These are phyloP conservation scores for Drosophila paranaensis DNA, from an alignment of 2,888 invertebrate species.

Conservation along the genomic window DNA sequence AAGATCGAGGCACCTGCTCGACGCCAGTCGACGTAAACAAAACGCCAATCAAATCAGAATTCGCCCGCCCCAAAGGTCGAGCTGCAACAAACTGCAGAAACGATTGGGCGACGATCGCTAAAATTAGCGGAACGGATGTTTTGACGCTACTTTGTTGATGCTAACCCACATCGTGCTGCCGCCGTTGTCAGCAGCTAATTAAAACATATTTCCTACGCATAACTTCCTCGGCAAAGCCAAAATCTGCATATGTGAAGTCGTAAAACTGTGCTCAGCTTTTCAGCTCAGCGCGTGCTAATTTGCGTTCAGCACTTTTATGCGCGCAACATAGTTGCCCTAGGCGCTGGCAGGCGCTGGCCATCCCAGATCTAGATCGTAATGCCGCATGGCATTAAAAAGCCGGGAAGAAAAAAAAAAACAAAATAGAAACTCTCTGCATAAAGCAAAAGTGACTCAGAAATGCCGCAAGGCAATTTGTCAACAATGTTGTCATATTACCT, in stretches of 20 bases:
- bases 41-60: conserved; percentile 54
- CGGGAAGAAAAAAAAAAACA: no score
- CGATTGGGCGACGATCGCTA: conserved; percentile 47
- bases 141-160: conserved; percentile 69
- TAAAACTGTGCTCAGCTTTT: conserved; percentile 61
- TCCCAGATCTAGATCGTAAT: conserved; percentile 66
- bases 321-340: conserved; percentile 69
- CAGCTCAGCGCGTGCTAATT: conserved; percentile 65
- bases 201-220: conserved; percentile 77
- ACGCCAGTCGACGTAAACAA: conserved; percentile 15
- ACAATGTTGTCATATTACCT: conserved; percentile 79
- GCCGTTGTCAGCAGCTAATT: conserved; percentile 77
- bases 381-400: conserved; percentile 67
- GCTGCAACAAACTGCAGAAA: background rate
- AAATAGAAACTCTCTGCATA: background rate
- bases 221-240: conserved; percentile 68
- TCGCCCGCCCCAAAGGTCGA: conserved; percentile 52
- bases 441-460: conserved; percentile 44
- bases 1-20: conserved; percentile 53
- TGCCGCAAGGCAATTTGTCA: conserved; percentile 64
- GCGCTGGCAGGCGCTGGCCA: conserved; percentile 37
- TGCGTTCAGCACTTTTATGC: conserved; percentile 59
- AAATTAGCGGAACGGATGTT: conserved; percentile 71
- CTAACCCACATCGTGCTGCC: conserved; percentile 67
- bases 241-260: conserved; percentile 65